Base-by-base conservation (phyloP, 2,888 invertebrate genomes). In the Loripinus fragilis region DNA sequence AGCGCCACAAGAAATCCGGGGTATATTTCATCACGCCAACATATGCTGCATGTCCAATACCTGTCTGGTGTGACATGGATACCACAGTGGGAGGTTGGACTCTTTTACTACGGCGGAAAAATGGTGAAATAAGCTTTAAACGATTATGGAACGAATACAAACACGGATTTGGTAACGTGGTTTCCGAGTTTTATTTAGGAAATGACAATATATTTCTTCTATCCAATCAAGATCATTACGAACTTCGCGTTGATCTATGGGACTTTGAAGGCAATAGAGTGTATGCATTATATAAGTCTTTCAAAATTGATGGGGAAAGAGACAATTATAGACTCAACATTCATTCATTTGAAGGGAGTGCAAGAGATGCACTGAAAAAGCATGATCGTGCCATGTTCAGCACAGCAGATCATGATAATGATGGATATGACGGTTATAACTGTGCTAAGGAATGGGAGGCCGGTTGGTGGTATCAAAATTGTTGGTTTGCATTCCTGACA, bases 391-490 rank as follows among this genome's bases (percentile, higher is more conserved):
- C 98, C 97, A 96, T 96, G 88, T 98, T 98, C 94, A 98, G 97
- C 71, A 96, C 98, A 0, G 95, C 96, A 71, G 98, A 98, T 93
- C 96, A 95, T 64, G 98, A 98, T 93, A 95, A 97, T 89, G 98
- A 98, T 91, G 96, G 96, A 86, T 97, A 97, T 75, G 79, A 83
- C 7, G 91, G 91, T 28, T 97, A 97, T 30, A 96, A 98, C 94
- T 98, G 98, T 94, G 98, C 98, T 67, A 96, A 95, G 80, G 97
- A 97, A 94, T 98, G 98, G 95, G 97, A 97, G 92, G 98, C 97
- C 25, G 98, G 98, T 48, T 98, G 98, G 98, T 98, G 98, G 98
- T 98, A 97, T 94, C 97, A 97, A 79, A 97, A 98, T 94, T 98
- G 98, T 94, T 98, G 98, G 94, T 97, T 97, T 91, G 97, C 97